A percentile compares a stretch with the other conserved stretches of the same genome.
phyloP scores from a whole-genome alignment of 2,113 vertebrate species.

The Barnardius zonarius region DNA sequence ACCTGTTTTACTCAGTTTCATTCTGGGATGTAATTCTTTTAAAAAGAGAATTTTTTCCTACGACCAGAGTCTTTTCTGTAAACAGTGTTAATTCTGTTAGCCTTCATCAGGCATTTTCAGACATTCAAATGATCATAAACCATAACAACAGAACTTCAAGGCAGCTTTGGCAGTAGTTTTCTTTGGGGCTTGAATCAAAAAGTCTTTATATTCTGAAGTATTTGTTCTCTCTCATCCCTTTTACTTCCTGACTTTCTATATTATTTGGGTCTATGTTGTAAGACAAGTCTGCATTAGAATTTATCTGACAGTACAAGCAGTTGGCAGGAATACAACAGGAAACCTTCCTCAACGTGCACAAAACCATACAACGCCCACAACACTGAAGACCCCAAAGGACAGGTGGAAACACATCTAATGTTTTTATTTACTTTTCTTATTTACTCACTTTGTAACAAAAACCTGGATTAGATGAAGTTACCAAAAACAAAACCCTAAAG shows the following conservation, averaged over 20 bases:
- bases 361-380: background rate
- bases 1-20: background rate
- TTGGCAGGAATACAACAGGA: background rate
- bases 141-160: background rate
- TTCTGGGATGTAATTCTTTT: background rate
- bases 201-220: background rate
- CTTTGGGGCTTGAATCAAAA: background rate
- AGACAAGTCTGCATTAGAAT: background rate
- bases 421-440: background rate
- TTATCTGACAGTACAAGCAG: background rate
- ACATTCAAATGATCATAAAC: background rate
- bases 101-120: background rate
- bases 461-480: background rate
- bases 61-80: background rate
- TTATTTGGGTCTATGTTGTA: background rate
- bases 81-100: background rate
- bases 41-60: background rate
- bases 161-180: background rate
- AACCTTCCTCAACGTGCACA: background rate
- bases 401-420: background rate
- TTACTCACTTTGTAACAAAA: background rate
- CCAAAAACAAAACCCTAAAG: background rate
- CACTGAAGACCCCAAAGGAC: background rate
- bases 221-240: background rate
- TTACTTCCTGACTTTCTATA: background rate